Conservation (phyloP, 2,113 vertebrate genomes). For the Oreochromis niloticus region DNA sequence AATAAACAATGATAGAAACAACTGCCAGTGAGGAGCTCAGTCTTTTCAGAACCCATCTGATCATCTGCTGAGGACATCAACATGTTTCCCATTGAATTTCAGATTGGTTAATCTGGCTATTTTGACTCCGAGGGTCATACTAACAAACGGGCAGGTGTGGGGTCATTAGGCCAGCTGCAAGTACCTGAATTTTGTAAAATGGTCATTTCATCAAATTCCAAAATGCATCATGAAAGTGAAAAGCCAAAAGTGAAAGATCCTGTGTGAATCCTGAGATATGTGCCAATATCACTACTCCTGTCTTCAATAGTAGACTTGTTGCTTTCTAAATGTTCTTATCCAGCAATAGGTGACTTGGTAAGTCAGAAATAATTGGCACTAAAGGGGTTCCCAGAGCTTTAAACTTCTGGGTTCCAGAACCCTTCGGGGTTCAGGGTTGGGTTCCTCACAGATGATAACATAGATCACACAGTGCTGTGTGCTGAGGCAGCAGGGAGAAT, state of each 20-base stretch:
- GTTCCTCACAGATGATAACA: neutral
- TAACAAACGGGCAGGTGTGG: neutral
- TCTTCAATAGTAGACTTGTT: neutral
- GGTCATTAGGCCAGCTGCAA: neutral
- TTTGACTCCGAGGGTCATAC: neutral
- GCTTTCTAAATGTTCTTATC: neutral
- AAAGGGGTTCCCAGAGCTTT: neutral
- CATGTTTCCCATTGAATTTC: neutral
- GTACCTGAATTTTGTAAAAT: neutral
- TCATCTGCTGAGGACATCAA: too few species aligned
- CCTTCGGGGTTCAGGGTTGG: neutral
- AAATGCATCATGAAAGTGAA: neutral
- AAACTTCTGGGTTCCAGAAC: neutral
- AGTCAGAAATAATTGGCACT: neutral
- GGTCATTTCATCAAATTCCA: neutral
- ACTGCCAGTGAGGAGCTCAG: too few species aligned
- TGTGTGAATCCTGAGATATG: neutral
- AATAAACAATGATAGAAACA: too few species aligned
- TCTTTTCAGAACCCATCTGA: too few species aligned
- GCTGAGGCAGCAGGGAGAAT: neutral
- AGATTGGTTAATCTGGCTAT: neutral
- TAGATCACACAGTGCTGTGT: neutral
- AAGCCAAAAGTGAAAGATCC: neutral
- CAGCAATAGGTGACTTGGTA: fast-evolving
- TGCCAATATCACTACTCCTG: neutral